Conservation (phyloP, 2,113 vertebrate species). For the Brachypteracias leptosomus region DNA sequence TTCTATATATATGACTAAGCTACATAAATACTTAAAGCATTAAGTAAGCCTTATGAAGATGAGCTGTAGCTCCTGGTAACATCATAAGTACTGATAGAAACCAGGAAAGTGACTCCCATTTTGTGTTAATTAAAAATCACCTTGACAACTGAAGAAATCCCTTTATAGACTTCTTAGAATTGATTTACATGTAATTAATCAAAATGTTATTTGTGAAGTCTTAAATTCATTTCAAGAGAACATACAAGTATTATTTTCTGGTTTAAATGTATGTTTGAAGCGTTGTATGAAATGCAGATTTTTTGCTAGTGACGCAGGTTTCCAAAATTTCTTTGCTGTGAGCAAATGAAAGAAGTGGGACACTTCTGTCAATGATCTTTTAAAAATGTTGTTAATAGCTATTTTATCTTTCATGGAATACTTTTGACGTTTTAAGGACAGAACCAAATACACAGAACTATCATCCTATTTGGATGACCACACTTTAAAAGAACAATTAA, state of each 20-base stretch:
- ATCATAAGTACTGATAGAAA: not conserved
- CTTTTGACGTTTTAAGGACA: not conserved
- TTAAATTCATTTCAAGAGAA: not conserved
- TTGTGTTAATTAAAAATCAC: slow-evolving; percentile 28
- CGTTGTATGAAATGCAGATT: not conserved
- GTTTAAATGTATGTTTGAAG: slow-evolving; percentile 8
- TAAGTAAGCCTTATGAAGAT: not conserved
- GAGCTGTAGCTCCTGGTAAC: not conserved
- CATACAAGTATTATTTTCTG: not conserved
- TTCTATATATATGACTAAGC: not conserved
- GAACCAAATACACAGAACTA: not conserved
- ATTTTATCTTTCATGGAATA: not conserved
- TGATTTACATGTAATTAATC: slow-evolving; percentile 53
- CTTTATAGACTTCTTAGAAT: slow-evolving; percentile 6
- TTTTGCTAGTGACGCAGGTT: not conserved
- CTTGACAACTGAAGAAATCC: slow-evolving; percentile 18
- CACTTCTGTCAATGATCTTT: not conserved
- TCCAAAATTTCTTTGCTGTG: not conserved
- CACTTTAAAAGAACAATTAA: not conserved
- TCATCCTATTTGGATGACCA: not conserved
- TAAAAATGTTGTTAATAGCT: not conserved
- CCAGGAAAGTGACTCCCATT: not conserved
- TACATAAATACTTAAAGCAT: not conserved
- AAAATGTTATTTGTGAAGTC: slow-evolving; percentile 1
- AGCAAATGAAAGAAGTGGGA: not conserved